Conservation (phyloP, 2,888 invertebrate species). For the Oscheius sp. region DNA sequence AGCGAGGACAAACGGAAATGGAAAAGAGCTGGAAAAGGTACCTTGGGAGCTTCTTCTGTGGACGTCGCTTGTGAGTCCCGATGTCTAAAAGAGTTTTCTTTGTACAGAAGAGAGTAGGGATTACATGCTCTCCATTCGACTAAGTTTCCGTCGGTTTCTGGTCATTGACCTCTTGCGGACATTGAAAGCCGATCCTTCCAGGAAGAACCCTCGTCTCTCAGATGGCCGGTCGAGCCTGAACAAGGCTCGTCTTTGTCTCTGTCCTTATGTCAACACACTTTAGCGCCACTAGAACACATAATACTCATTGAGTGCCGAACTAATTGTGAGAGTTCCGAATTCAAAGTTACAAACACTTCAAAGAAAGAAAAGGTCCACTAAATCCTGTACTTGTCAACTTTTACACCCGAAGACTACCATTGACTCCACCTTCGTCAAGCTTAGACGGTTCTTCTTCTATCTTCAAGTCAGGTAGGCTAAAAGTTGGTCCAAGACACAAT, state of each 20-base stretch:
- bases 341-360: too few species aligned
- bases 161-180: slow-evolving; percentile 21
- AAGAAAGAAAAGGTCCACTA: too few species aligned
- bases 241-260: background rate
- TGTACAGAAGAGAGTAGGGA: background rate
- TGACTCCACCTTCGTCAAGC: background rate
- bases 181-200: slow-evolving; percentile 16
- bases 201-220: slow-evolving; percentile 39
- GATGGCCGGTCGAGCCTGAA: slow-evolving; percentile 53
- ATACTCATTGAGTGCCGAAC: too few species aligned
- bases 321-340: too few species aligned
- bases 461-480: too few species aligned
- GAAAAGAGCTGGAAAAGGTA: background rate
- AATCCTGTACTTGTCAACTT: background rate
- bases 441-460: too few species aligned
- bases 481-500: too few species aligned
- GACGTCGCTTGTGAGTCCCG: slow-evolving; percentile 42
- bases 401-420: background rate
- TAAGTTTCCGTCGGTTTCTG: slow-evolving; percentile 11
- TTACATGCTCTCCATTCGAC: slow-evolving; percentile 31
- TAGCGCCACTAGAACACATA: too few species aligned
- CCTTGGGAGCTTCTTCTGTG: slow-evolving; percentile 44
- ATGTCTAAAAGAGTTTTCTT: slow-evolving; percentile 28
- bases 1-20: background rate
- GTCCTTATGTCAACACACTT: background rate